These are phyloP conservation scores for Aspidiotus rigidus DNA, from an alignment of 2,888 invertebrate genomes.

Conservation along the genomic window DNA sequence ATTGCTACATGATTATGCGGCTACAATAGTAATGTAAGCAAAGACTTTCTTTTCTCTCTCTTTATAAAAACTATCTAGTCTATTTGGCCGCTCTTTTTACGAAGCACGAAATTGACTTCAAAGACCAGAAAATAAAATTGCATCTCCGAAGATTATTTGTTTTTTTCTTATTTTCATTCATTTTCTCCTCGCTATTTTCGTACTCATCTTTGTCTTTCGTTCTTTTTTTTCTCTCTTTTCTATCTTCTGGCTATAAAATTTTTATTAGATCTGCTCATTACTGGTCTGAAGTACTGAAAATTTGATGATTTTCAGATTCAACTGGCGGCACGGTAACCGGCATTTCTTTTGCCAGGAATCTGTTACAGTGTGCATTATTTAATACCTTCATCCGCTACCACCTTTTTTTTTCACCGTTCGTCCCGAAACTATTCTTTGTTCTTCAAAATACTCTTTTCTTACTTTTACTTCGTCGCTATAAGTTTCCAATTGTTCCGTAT, in stretches of 20 bases:
- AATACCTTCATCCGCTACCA: constrained; percentile 18
- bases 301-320: constrained; percentile 37
- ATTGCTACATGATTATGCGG: too few species aligned
- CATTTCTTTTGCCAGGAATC: constrained; percentile 28
- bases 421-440: not conserved
- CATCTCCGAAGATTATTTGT: constrained; percentile 35
- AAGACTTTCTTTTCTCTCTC: not conserved
- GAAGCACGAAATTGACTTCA: constrained; percentile 30
- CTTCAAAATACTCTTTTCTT: not conserved
- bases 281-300: constrained; percentile 36
- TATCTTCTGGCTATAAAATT: constrained; percentile 36
- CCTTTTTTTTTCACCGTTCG: constrained; percentile 5
- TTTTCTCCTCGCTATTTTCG: too few species aligned
- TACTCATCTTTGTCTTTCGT: constrained; percentile 11
- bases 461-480: not conserved
- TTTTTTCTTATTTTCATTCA: constrained; percentile 22
- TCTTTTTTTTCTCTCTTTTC: constrained; percentile 35
- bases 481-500: too few species aligned
- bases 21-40: too few species aligned
- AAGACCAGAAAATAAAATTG: constrained; percentile 25
- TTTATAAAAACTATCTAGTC: constrained; percentile 1
- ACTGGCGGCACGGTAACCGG: constrained; percentile 24
- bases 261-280: constrained; percentile 37
- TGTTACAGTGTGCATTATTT: constrained; percentile 29
- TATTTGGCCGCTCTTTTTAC: constrained; percentile 16